These are phyloP conservation scores for Chaetodon trifascialis DNA, from an alignment of 2,113 vertebrate species.

Conservation along the genomic window DNA sequence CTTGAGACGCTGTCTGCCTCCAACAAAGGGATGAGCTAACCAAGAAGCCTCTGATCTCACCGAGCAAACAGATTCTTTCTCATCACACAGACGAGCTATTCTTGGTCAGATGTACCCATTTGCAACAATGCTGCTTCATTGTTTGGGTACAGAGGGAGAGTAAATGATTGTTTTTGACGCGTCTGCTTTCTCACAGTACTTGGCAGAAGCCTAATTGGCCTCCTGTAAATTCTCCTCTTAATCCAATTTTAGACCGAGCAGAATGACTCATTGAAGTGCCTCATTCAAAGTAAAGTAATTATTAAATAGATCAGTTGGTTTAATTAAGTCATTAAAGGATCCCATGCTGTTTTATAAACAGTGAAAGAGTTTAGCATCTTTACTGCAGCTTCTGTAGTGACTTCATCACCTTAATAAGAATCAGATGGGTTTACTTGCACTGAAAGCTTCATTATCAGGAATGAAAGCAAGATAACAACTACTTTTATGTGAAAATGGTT, in stretches of 20 bases:
- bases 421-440: background rate
- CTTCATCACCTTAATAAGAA: background rate
- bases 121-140: background rate
- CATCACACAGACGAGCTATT: background rate
- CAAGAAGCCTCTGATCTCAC: conserved; percentile 34
- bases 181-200: conserved; percentile 32
- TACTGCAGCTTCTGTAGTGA: conserved; percentile 7
- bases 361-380: conserved; percentile 23
- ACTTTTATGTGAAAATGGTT: too few species aligned
- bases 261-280: conserved; percentile 11
- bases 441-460: background rate
- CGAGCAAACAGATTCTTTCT: background rate
- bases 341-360: conserved; percentile 35
- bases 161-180: conserved; percentile 32
- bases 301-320: conserved; percentile 48
- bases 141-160: conserved; percentile 1
- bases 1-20: conserved; percentile 29
- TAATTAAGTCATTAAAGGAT: conserved; percentile 55
- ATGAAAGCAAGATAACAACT: background rate
- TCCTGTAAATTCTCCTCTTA: conserved; percentile 53
- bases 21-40: conserved; percentile 25
- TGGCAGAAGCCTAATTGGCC: conserved; percentile 48
- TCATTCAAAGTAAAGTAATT: conserved; percentile 28
- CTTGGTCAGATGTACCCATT: background rate
- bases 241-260: conserved; percentile 53